These are phyloP conservation scores for Drosophila bipectinata DNA, from an alignment of 1,140 invertebrate genomes.

Conservation along the genomic window DNA sequence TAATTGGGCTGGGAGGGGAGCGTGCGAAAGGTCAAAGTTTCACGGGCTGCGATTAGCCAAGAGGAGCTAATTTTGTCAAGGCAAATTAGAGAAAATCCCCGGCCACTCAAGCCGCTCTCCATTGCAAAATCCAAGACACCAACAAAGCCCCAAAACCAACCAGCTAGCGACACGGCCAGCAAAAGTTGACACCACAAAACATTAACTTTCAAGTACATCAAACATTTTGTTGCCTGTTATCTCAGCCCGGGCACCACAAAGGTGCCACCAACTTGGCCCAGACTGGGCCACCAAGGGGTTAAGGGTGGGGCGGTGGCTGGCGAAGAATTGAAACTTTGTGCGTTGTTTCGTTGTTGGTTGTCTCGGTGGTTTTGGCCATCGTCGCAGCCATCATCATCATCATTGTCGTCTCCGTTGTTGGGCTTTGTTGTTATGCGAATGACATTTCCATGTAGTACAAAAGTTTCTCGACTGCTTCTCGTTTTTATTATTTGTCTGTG, in stretches of 20 bases:
- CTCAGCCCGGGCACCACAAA: conserved; percentile 58
- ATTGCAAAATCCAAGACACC: conserved; percentile 33
- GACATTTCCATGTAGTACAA: conserved; percentile 81
- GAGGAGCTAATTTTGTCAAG: conserved; percentile 47
- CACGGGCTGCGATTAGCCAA: conserved; percentile 21
- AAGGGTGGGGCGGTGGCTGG: not conserved
- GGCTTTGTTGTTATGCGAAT: conserved; percentile 73
- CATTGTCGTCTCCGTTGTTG: conserved; percentile 27
- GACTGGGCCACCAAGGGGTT: conserved; percentile 35
- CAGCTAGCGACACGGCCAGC: conserved; percentile 7
- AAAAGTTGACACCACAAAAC: conserved; percentile 71
- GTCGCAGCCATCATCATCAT: conserved; percentile 28
- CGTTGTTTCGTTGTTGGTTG: conserved; percentile 66
- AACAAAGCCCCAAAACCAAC: conserved; percentile 1
- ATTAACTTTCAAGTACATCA: conserved; percentile 80
- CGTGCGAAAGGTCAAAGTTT: conserved; percentile 69
- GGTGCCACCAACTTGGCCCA: conserved; percentile 77
- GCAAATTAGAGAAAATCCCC: conserved; percentile 56
- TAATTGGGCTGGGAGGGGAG: conserved; percentile 32
- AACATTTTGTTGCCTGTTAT: conserved; percentile 77
- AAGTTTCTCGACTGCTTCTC: conserved; percentile 78
- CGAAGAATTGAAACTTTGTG: conserved; percentile 72
- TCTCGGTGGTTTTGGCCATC: conserved; percentile 14
- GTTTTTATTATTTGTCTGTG: conserved; percentile 49
- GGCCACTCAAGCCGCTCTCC: conserved; percentile 50